These are phyloP conservation scores for Sebastiscus albofasciatus DNA, from an alignment of 2,797 vertebrate species.

Conservation along the genomic window DNA sequence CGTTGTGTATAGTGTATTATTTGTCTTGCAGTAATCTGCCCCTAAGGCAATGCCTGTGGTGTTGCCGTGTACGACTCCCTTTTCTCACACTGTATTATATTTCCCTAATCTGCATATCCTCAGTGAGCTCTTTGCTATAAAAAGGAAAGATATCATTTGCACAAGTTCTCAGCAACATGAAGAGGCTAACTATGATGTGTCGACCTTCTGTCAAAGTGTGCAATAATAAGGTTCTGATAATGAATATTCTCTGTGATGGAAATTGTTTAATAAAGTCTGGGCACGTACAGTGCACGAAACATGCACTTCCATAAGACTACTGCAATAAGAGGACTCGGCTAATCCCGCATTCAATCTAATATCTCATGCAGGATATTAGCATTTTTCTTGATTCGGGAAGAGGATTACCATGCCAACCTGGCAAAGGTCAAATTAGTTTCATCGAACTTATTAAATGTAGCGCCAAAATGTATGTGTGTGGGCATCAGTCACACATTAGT, in stretches of 20 bases:
- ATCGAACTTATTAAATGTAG: conserved; percentile 35
- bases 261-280: conserved; percentile 40
- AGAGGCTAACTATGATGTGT: background rate
- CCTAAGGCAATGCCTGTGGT: too few species aligned
- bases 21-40: too few species aligned
- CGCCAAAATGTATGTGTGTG: conserved; percentile 8
- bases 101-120: background rate
- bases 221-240: conserved; percentile 5
- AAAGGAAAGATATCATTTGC: conserved; percentile 1
- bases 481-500: background rate
- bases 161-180: background rate
- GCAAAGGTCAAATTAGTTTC: conserved; percentile 59
- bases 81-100: background rate
- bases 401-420: conserved; percentile 45
- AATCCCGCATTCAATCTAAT: conserved; percentile 32
- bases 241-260: conserved; percentile 21
- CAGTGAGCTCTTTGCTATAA: background rate
- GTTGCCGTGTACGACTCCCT: background rate
- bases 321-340: conserved; percentile 21
- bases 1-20: too few species aligned
- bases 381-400: conserved; percentile 16
- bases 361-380: conserved; percentile 27
- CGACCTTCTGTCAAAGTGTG: conserved; percentile 28
- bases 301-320: conserved; percentile 12
- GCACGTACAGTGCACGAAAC: conserved; percentile 2